phyloP scores from a whole-genome alignment of 2,113 vertebrate genomes.

The Esox niger region DNA sequence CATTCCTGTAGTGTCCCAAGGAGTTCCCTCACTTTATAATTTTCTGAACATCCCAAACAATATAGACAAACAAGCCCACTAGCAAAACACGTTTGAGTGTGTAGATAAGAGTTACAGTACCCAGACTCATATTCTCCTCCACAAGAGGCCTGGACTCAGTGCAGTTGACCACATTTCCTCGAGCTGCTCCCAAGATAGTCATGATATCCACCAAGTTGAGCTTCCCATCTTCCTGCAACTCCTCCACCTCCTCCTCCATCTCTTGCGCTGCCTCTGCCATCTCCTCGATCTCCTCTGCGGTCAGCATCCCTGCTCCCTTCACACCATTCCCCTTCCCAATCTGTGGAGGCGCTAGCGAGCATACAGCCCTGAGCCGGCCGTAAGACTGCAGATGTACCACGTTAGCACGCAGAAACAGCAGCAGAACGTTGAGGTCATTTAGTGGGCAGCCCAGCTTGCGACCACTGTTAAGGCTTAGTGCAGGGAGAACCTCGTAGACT shows the following conservation, averaged over 20 bases:
- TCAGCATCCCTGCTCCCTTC: constrained; percentile 53
- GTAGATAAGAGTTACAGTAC: constrained; percentile 75
- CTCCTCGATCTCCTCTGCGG: constrained; percentile 70
- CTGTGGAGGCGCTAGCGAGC: constrained; percentile 78
- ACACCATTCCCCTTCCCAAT: constrained; percentile 66
- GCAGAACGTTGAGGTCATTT: constrained; percentile 90
- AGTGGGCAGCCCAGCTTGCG: constrained; percentile 88
- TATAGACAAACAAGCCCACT: constrained; percentile 65
- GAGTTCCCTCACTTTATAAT: constrained; percentile 59
- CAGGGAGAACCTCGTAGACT: constrained; percentile 90
- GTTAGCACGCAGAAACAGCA: constrained; percentile 90
- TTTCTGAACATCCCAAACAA: constrained; percentile 78
- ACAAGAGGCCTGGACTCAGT: constrained; percentile 70
- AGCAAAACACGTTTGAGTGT: constrained; percentile 71
- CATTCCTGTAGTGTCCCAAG: constrained; percentile 2
- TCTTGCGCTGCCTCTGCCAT: constrained; percentile 67
- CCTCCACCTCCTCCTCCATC: constrained; percentile 67
- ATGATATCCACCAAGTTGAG: constrained; percentile 92
- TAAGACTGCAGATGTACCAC: constrained; percentile 86
- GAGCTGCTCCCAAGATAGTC: constrained; percentile 85
- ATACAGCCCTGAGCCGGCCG: constrained; percentile 82
- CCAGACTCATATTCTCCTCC: constrained; percentile 76
- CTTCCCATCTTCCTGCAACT: constrained; percentile 73
- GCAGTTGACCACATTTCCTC: constrained; percentile 69
- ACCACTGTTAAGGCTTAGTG: constrained; percentile 84